Base-by-base conservation (phyloP, 2,797 vertebrate species). In the Syngnathus acus region DNA sequence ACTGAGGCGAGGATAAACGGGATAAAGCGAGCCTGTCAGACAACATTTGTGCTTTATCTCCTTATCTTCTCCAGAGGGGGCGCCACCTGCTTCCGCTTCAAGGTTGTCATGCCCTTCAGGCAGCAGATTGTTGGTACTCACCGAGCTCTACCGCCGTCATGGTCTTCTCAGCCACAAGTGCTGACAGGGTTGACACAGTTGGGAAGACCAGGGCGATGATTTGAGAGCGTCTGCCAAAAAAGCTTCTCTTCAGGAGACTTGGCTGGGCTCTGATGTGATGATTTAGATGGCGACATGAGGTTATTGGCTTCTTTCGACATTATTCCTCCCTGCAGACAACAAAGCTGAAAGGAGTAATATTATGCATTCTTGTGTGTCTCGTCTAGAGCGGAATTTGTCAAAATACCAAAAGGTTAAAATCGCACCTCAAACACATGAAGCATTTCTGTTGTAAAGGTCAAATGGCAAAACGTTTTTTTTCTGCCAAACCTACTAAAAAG, bases 181-280 rank as follows among this genome's bases (percentile, higher is more conserved):
- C 82, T 73, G 84, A 82, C 75, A 72, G 69, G 76, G 75, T 80
- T 75, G 79, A 79, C 83, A 79, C 87, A 83, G 84, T 84, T 71
- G 80, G 83, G 78, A 66, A 53, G 63, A 55, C 54, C 70, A 68
- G 71, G 73, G 73, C 64, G 65, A 69, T 72, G 65, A 78, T 78
- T 78, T 59, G 26, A 66, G 54, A 37, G 21, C 23, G 48, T 72
- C 68, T 75, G 86, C 85, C 82, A 88, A 79, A 79, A 32, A 78
- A 40, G 50, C 66, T 66, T 64, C 71, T 57, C 26, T 57, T 58
- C 32, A 38, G 55, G 55, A 26, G 55, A 38, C 26, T 16, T 58
- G 55, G 55, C 77, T 87, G 84, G 84, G 79, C 47, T 68, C 39
- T 63, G 62, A 75, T 68, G 67, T 21, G 70, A 68, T 80, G 76